phyloP scores from a whole-genome alignment of 2,797 vertebrate species.

The Chaenodraco wilsoni region DNA sequence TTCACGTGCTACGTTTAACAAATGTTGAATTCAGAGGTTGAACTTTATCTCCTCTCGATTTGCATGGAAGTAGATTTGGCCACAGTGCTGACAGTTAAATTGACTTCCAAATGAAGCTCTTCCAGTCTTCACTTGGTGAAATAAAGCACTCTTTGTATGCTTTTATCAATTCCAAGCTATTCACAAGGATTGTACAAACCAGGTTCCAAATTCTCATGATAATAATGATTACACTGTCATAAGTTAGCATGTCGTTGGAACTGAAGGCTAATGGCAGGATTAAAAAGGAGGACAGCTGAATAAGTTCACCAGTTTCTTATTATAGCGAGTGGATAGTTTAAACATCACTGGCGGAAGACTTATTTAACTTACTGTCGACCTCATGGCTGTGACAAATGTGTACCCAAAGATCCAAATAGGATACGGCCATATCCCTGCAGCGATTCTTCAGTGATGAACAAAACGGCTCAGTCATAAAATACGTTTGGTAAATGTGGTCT shows the following conservation, averaged over 20 bases:
- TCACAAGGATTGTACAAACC: not conserved
- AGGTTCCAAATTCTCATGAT: not conserved
- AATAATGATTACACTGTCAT: not conserved
- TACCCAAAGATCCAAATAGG: not conserved
- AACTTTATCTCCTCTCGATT: not conserved
- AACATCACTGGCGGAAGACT: conserved; percentile 2
- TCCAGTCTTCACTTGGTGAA: not conserved
- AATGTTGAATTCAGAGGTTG: not conserved
- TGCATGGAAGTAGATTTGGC: not conserved
- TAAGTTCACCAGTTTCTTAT: conserved; percentile 9
- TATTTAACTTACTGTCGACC: not conserved
- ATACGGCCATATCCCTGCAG: not conserved
- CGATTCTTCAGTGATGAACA: conserved; percentile 6
- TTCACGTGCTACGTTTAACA: not conserved
- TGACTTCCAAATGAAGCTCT: not conserved
- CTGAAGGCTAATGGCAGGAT: not conserved
- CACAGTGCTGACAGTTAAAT: not conserved
- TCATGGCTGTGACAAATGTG: conserved; percentile 13
- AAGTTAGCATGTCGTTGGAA: not conserved
- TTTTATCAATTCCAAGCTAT: not conserved
- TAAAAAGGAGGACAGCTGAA: not conserved
- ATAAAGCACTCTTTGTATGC: not conserved
- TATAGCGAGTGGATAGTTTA: not conserved
- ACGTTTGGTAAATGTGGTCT: not conserved
- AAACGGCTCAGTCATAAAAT: conserved; percentile 1